Conservation (phyloP, 2,797 vertebrate genomes). For the Mormyrus proboscirostris region DNA sequence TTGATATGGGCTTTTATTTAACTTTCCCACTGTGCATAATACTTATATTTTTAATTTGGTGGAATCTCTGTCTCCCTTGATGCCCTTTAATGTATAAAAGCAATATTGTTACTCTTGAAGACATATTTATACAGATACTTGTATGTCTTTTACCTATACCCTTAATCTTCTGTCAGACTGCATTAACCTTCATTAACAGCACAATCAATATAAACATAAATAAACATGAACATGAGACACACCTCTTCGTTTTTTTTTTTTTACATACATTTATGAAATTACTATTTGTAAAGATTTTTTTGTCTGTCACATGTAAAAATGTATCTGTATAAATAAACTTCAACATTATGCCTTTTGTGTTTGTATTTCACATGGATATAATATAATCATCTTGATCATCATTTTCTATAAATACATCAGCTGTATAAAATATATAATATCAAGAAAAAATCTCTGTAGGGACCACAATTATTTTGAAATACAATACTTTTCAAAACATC, state of each 20-base stretch:
- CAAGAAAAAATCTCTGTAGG: background rate
- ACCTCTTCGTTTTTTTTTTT: slow-evolving; percentile 67
- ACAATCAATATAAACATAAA: slow-evolving; percentile 48
- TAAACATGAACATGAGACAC: slow-evolving; percentile 52
- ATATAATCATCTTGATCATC: background rate
- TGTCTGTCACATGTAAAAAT: slow-evolving; percentile 62
- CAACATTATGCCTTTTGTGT: slow-evolving; percentile 71
- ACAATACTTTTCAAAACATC: background rate
- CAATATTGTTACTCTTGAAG: slow-evolving; percentile 64
- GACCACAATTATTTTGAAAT: background rate
- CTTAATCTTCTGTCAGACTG: slow-evolving; percentile 53
- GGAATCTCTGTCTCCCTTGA: slow-evolving; percentile 38
- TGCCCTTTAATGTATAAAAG: slow-evolving; percentile 58
- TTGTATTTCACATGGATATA: slow-evolving; percentile 41
- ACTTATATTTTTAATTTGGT: slow-evolving; percentile 56
- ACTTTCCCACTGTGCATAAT: slow-evolving; percentile 43
- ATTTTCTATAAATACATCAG: slow-evolving; percentile 30
- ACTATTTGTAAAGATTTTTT: slow-evolving; percentile 77
- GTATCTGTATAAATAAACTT: slow-evolving; percentile 86
- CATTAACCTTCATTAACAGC: slow-evolving; percentile 63
- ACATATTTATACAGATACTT: slow-evolving; percentile 73
- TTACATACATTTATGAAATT: slow-evolving; percentile 68
- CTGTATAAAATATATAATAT: background rate
- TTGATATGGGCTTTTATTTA: slow-evolving; percentile 42
- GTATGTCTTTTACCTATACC: slow-evolving; percentile 69